Evolutionary conservation across 2,113 vertebrate species (phyloP), one percentile per base, ranked within the genome.

Genomic region (Origma solitaria): DNA sequence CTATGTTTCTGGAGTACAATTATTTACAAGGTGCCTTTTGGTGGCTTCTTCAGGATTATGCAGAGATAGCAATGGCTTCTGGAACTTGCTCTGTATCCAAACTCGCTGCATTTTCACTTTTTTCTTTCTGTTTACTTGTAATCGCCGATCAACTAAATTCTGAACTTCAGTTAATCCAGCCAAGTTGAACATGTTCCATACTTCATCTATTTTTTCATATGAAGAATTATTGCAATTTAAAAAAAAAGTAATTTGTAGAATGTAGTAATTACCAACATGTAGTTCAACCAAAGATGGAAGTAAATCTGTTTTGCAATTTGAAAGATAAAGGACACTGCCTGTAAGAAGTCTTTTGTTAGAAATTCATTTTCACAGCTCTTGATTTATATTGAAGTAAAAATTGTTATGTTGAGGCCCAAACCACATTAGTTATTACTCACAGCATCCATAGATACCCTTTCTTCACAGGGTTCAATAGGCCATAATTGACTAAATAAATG

Each of bases 71-170:
- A 90, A 71, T 18, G 97, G 97, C 96, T 99, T 99, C 86, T 98
- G 98, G 95, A 98, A 99, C 88, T 99, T 99, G 98, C 99, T 98
- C 97, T 99, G 99, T 97, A 99, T 98, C 99, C 99, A 99, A 70
- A 99, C 98, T 71, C 99, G 97, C 8, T 98, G 98, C 98, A 99
- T 99, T 88, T 97, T 98, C 94, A 99, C 97, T 97, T 98, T 98
- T 96, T 99, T 98, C 96, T 98, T 98, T 96, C 99, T 98, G 97
- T 99, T 99, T 35, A 99, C 99, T 98, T 99, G 98, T 38, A 99
- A 98, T 84, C 99, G 98, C 38, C 92, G 98, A 98, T 99, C 99
- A 94, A 99, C 98, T 90, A 99, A 92, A 96, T 99, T 99, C 97
- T 99, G 99, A 94, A 99, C 94, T 98, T 99, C 98, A n/a, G 98